Evolutionary conservation across 2,113 vertebrate genomes (phyloP).

Genomic region (Oreotrochilus melanogaster): DNA sequence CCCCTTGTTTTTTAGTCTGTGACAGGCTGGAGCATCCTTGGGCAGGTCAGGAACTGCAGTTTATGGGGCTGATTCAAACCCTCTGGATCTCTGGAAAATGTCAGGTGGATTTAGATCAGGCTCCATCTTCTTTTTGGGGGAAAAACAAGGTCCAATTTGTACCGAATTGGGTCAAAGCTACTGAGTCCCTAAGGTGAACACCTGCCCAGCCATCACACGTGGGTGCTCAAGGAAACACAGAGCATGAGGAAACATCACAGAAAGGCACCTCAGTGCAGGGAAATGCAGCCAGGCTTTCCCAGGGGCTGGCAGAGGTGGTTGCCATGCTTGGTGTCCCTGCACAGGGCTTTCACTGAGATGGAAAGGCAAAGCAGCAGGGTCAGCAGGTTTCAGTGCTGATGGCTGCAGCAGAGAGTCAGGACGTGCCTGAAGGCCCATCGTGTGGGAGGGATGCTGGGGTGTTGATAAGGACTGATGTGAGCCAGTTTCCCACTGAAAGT

Average conservation of each 20-base stretch:
- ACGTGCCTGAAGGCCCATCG: neutral
- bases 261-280: neutral
- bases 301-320: neutral
- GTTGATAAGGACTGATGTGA: neutral
- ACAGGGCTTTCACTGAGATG: accelerated
- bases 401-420: neutral
- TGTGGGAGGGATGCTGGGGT: neutral
- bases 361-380: neutral
- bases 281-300: neutral
- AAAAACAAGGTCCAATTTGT: neutral
- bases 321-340: accelerated
- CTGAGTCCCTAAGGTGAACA: neutral
- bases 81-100: neutral
- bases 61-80: neutral
- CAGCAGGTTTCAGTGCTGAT: neutral
- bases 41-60: neutral
- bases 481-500: neutral
- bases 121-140: neutral
- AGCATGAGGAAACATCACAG: neutral
- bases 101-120: neutral
- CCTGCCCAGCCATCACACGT: accelerated
- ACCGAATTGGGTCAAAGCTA: neutral
- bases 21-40: neutral
- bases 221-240: neutral
- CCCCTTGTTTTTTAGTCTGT: neutral